phyloP scores from a whole-genome alignment of 2,888 invertebrate genomes.

The Rhagonycha lutea region DNA sequence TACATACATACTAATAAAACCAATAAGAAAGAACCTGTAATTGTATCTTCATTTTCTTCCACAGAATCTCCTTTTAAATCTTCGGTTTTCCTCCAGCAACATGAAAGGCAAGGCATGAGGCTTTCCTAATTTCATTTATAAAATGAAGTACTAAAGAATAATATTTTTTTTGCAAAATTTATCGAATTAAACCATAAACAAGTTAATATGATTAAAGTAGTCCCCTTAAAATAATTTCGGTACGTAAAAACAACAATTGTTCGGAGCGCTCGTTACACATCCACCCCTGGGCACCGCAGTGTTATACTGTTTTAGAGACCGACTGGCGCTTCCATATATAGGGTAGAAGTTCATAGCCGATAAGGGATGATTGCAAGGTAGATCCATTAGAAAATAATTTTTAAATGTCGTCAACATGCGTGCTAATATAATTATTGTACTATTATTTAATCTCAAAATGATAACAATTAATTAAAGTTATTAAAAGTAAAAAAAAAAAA shows the following conservation, averaged over 20 bases:
- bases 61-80: conserved; percentile 34
- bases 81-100: conserved; percentile 36
- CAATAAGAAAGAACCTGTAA: conserved; percentile 28
- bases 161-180: not conserved
- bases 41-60: conserved; percentile 24
- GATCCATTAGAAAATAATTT: conserved; percentile 14
- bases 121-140: conserved; percentile 17
- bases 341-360: conserved; percentile 25
- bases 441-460: not conserved
- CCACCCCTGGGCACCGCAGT: conserved; percentile 18
- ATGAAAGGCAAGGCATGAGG: conserved; percentile 38
- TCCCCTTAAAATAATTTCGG: not conserved
- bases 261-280: conserved; percentile 16
- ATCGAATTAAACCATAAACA: not conserved
- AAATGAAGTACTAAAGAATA: not conserved
- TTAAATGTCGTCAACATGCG: not conserved
- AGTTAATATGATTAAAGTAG: not conserved
- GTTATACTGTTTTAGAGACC: conserved; percentile 29
- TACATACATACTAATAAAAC: not conserved
- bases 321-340: conserved; percentile 32
- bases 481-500: not conserved
- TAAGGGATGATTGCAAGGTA: conserved; percentile 26
- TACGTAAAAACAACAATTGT: conserved; percentile 9
- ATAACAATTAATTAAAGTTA: not conserved
- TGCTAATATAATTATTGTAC: not conserved